Evolutionary conservation across 2,888 invertebrate species (phyloP).

Genomic region (Exephanes ischioxanthus): DNA sequence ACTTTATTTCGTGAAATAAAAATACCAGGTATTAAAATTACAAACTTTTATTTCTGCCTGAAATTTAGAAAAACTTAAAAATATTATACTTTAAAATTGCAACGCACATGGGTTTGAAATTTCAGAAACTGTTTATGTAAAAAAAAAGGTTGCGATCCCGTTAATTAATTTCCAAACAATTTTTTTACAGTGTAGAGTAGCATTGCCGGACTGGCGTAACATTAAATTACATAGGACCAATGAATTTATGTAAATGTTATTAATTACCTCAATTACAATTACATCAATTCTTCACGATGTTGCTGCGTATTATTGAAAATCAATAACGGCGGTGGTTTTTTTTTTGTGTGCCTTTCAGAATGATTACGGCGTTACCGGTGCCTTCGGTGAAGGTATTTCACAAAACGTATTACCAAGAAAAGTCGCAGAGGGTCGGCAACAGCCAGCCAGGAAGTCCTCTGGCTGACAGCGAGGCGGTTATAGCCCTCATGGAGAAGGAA

Average conservation of each 20-base stretch:
- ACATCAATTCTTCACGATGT: not conserved
- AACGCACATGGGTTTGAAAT: too few species aligned
- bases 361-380: conserved; percentile 83
- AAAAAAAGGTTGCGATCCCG: too few species aligned
- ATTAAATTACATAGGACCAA: not conserved
- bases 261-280: not conserved
- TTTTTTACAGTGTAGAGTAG: not conserved
- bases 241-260: not conserved
- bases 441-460: conserved; percentile 83
- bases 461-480: conserved; percentile 81
- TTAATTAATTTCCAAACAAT: too few species aligned
- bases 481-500: conserved; percentile 79
- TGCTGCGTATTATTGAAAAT: not conserved
- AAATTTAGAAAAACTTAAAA: too few species aligned
- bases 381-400: conserved; percentile 83
- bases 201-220: not conserved
- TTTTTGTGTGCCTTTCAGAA: conserved; percentile 72
- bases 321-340: not conserved
- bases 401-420: conserved; percentile 83
- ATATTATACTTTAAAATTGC: too few species aligned
- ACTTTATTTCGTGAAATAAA: too few species aligned
- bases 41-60: too few species aligned
- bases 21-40: too few species aligned
- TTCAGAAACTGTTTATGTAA: too few species aligned
- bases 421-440: conserved; percentile 79